A percentile compares a stretch with the other conserved stretches of the same genome.
These are phyloP conservation scores for Crenichthys baileyi DNA, from an alignment of 2,797 vertebrate species.

Conservation along the genomic window DNA sequence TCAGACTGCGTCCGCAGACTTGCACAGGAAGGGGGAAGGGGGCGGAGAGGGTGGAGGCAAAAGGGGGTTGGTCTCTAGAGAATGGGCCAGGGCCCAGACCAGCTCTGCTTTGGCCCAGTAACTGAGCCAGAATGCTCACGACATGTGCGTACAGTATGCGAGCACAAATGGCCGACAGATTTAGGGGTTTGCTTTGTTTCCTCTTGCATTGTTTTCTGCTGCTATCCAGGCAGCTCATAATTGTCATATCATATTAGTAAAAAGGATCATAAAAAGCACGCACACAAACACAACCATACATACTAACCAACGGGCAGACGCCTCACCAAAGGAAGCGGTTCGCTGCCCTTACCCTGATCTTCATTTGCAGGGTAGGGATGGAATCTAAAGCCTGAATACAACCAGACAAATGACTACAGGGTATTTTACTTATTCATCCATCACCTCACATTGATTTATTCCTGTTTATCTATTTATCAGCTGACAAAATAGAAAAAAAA, in stretches of 20 bases:
- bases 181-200: conserved; percentile 77
- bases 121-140: conserved; percentile 79
- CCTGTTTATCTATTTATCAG: conserved; percentile 80
- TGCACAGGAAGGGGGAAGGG: conserved; percentile 74
- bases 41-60: conserved; percentile 47
- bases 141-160: conserved; percentile 79
- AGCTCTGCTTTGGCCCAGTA: conserved; percentile 79
- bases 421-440: conserved; percentile 82
- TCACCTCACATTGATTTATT: conserved; percentile 80
- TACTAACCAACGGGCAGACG: conserved; percentile 20
- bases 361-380: conserved; percentile 67
- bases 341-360: conserved; percentile 61
- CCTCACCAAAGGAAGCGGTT: conserved; percentile 35
- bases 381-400: conserved; percentile 71
- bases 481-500: conserved; percentile 38
- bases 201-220: conserved; percentile 64
- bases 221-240: conserved; percentile 65
- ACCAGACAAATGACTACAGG: conserved; percentile 79
- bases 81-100: conserved; percentile 81
- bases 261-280: conserved; percentile 30
- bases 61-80: conserved; percentile 66
- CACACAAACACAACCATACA: conserved; percentile 9
- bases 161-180: conserved; percentile 83
- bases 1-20: conserved; percentile 76
- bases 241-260: conserved; percentile 61